phyloP scores from a whole-genome alignment of 2,113 vertebrate genomes.

The Martes martes region DNA sequence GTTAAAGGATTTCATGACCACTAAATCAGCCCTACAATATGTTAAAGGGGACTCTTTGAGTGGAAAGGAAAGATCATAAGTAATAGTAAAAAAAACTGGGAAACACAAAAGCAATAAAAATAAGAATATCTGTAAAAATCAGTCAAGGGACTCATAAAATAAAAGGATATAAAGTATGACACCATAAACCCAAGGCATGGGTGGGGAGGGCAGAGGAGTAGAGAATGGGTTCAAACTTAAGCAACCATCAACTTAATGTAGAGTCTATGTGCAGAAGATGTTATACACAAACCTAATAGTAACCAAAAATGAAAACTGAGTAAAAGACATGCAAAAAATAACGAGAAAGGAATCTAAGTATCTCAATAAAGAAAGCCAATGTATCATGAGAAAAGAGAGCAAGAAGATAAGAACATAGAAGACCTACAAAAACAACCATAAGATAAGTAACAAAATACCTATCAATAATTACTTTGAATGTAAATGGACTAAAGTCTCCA shows the following conservation, averaged over 20 bases:
- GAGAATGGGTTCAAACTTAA: not conserved
- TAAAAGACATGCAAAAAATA: not conserved
- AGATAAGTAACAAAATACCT: not conserved
- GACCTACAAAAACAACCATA: not conserved
- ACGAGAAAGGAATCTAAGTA: not conserved
- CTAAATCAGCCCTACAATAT: not conserved
- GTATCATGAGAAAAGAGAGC: not conserved
- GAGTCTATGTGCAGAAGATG: not conserved
- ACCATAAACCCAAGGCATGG: not conserved
- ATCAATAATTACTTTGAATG: not conserved
- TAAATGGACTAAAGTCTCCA: not conserved
- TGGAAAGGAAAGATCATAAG: not conserved
- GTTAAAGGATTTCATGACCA: not conserved
- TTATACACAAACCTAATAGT: not conserved
- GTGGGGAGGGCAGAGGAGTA: not conserved
- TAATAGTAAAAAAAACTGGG: not conserved
- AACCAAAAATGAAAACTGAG: not conserved
- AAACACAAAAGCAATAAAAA: not conserved
- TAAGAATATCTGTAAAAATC: not conserved
- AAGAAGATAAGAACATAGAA: not conserved
- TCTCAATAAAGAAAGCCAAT: not conserved
- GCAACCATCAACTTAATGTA: not conserved
- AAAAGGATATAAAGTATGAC: not conserved
- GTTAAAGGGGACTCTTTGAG: not conserved
- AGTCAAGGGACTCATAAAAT: not conserved